Percentiles rank a stretch among this genome's conserved stretches.
These are phyloP conservation scores for Sebastes itinus DNA, from an alignment of 2,797 vertebrate species.

Conservation along the genomic window DNA sequence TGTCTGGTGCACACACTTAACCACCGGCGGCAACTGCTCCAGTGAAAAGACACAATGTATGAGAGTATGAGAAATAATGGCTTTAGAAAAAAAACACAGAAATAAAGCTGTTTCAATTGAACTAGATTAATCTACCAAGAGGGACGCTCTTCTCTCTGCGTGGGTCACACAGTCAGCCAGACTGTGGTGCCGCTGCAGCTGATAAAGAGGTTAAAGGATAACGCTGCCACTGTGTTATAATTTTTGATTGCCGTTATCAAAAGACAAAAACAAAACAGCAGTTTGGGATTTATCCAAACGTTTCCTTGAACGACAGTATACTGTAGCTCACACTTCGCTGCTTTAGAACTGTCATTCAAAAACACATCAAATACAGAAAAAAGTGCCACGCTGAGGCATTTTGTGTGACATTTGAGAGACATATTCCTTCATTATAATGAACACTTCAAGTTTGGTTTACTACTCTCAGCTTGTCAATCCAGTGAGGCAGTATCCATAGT, in stretches of 20 bases:
- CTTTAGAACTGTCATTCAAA: neutral
- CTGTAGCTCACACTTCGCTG: neutral
- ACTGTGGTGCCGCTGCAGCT: neutral
- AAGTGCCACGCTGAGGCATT: neutral
- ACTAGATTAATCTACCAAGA: neutral
- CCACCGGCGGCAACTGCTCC: neutral
- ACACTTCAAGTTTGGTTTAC: neutral
- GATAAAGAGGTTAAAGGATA: neutral
- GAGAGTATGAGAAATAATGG: neutral
- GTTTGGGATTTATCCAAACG: neutral
- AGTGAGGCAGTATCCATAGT: neutral
- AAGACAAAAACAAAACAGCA: neutral
- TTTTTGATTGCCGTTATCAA: neutral
- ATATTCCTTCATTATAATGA: neutral
- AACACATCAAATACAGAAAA: neutral
- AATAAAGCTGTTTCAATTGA: neutral
- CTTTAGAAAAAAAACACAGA: neutral
- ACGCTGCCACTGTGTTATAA: neutral
- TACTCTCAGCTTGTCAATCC: neutral
- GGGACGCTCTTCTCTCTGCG: neutral
- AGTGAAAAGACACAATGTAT: neutral
- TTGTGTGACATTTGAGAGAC: neutral
- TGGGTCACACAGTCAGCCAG: neutral
- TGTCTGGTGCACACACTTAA: conserved; percentile 26
- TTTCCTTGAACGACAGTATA: neutral